Conservation (phyloP, 2,797 vertebrate species). For the Microctenopoma stevenorrisi region DNA sequence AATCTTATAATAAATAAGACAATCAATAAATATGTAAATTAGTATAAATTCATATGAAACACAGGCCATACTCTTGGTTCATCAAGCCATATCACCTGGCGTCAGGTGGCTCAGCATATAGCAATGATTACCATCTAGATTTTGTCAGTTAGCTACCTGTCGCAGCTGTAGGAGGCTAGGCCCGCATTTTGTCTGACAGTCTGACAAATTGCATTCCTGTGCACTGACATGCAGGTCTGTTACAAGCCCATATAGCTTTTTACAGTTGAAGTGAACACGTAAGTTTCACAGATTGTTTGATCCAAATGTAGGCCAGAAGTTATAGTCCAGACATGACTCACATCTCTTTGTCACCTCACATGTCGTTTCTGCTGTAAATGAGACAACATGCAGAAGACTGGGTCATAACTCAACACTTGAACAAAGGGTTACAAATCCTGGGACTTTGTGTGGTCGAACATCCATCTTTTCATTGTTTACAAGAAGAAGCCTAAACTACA, state of each 20-base stretch:
- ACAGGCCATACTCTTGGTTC: not conserved
- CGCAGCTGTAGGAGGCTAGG: slow-evolving; percentile 5
- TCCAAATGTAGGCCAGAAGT: slow-evolving; percentile 20
- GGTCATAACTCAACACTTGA: not conserved
- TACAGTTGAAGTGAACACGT: slow-evolving; percentile 1
- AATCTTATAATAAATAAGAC: not conserved
- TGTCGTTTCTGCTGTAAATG: slow-evolving; percentile 7
- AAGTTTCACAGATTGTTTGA: slow-evolving; percentile 11
- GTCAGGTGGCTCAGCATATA: slow-evolving; percentile 32
- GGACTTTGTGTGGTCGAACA: not conserved
- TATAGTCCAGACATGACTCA: slow-evolving; percentile 27
- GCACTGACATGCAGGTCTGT: slow-evolving; percentile 45
- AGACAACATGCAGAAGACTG: not conserved
- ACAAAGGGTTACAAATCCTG: not conserved
- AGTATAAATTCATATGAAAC: no score
- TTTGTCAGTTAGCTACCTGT: slow-evolving; percentile 48
- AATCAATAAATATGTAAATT: no score
- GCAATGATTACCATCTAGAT: slow-evolving; percentile 58
- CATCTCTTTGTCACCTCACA: not conserved
- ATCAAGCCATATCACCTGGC: slow-evolving; percentile 34
- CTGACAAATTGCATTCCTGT: slow-evolving; percentile 45
- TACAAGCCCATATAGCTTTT: slow-evolving; percentile 22
- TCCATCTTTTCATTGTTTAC: not conserved
- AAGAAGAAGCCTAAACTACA: not conserved
- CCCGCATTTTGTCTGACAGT: slow-evolving; percentile 40